Base-by-base conservation (phyloP, 2,113 vertebrate genomes). In the Anarhynchus alexandrinus region DNA sequence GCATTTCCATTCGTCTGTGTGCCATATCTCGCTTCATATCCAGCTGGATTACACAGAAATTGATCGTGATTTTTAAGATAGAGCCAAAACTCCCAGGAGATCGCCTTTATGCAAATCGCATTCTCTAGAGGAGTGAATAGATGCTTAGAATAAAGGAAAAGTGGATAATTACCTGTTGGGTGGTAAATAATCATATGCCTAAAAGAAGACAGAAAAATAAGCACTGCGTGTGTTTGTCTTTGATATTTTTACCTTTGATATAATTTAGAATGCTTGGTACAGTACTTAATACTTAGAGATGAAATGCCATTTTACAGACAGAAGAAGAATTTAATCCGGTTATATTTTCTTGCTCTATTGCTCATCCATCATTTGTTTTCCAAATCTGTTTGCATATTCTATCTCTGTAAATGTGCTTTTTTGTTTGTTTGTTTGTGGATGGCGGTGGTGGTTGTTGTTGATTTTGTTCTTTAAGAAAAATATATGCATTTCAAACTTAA, bases 141-240 rank as follows among this genome's bases (percentile, higher is more conserved):
- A 94, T 94, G 91, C 92, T 95, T 82, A 87, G 93, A 94, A 95
- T 96, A 97, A 95, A 96, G 88, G 78, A 64, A 96, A 95, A 97
- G 96, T 93, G 96, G 92, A 97, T 96, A 97, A 97, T 97, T 97
- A 97, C 94, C 96, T 95, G 40, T 97, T 94, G 93, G 96, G 90
- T 97, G 88, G 93, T 96, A 96, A 95, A 96, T 96, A 96, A 97
- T 95, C 88, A 86, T 95, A 86, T 95, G 85, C 70, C 77, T 97
- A 87, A 94, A 96, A 93, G 90, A 78, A 90, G 96, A 91, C 55
- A 69, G 80, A 76, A 94, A 97, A 95, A 97, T 95, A 96, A 91
- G 92, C 82, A 32, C 91, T 66, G 74, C n/a, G 1, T 96, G 85
- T 88, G 81, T 85, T 93, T 95, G 57, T 65, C 77, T 96, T 96